Base-by-base conservation (phyloP, 2,888 invertebrate genomes). In the Polymixis lichenea region DNA sequence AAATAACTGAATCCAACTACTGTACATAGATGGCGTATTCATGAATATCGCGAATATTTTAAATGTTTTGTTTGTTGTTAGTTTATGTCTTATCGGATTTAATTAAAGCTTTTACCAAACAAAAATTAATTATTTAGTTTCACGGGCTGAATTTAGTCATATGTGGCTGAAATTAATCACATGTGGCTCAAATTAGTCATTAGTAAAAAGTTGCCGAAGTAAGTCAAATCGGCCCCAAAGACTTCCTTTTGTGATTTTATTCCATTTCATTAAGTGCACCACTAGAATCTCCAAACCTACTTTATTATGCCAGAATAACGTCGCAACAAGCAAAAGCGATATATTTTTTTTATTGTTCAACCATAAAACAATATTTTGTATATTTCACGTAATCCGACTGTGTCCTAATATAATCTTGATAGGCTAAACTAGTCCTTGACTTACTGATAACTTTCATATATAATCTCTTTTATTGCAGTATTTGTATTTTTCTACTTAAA, bases 381-480 rank as follows among this genome's bases (percentile, higher is more conserved):
- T 32, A 32, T 72, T 25, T 11, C 28, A n/a, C 43, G 56, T 80
- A 77, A 58, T 58, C 49, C 9, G 43, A 46, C 17, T 46, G 19
- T 64, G 25, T 56, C 17, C 25, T 1, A 56, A 43, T 56, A 56
- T 32, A 74, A 78, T 80, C 75, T 80, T 58, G 62, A 80, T 74
- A 77, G 9, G 55, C 15, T 73, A 80, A 80, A 56, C 25, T 25
- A 70, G 32, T 53, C 69, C 25, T 80, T 72, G 62, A 51, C 49
- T 32, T 72, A 28, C n/a, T 78, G 80, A 77, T 77, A 77, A 51
- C n/a, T 62, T 49, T 49, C 53, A 49, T n/a, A 49, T n/a, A 22
- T 49, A 46, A 53, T 79, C 13, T 25, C 3, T 53, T 79, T 43
- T 61, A 71, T 19, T 72, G 38, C n/a, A n/a, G 28, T 74, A 43